A percentile compares a stretch with the other conserved stretches of the same genome.
Evolutionary conservation across 2,888 invertebrate species (phyloP).

Genomic region (Sesamia inferens): DNA sequence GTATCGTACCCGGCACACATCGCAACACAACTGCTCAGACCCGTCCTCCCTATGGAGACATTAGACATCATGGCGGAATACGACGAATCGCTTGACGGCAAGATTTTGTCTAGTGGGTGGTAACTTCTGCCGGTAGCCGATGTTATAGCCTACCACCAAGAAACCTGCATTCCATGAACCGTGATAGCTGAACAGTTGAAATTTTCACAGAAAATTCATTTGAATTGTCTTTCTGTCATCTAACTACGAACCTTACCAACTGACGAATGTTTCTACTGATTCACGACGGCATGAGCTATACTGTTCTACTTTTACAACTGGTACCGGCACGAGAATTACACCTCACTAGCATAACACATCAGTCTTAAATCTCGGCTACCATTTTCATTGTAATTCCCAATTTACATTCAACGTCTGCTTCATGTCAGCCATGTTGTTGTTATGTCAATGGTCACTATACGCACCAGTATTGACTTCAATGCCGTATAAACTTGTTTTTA

Average conservation of each 20-base stretch:
- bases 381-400: constrained; percentile 41
- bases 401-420: constrained; percentile 42
- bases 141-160: too few species aligned
- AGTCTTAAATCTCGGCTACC: constrained; percentile 16
- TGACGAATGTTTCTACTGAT: background rate
- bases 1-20: too few species aligned
- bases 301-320: background rate
- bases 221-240: too few species aligned
- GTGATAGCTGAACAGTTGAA: too few species aligned
- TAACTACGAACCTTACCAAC: background rate
- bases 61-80: too few species aligned
- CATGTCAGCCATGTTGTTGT: constrained; percentile 26
- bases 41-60: too few species aligned
- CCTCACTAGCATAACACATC: constrained; percentile 10
- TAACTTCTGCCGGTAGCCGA: too few species aligned
- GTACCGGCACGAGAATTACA: background rate
- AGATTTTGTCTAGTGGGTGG: too few species aligned
- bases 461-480: constrained; percentile 38
- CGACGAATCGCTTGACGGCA: too few species aligned
- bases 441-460: constrained; percentile 39
- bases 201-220: too few species aligned
- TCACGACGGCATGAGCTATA: background rate
- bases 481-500: constrained; percentile 35
- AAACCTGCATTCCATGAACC: too few species aligned
- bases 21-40: too few species aligned